phyloP scores from a whole-genome alignment of 1,140 invertebrate genomes.

The Anagrus nilaparvatae region DNA sequence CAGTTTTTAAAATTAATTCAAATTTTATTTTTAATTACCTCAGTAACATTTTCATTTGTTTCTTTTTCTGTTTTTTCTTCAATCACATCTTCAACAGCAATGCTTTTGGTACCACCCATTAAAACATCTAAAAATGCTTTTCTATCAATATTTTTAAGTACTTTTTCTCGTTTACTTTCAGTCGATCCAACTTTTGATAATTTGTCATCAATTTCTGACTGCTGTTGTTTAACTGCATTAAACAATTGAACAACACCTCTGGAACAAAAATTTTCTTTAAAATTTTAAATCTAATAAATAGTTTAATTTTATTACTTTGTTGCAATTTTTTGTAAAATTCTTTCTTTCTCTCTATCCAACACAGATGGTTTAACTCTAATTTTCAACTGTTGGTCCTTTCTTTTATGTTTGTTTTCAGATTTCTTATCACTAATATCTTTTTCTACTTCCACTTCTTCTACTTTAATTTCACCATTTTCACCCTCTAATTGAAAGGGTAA shows the following conservation, averaged over 20 bases:
- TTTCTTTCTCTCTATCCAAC: slow-evolving; percentile 63
- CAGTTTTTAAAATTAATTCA: too few relatives aligned
- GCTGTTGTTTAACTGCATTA: slow-evolving; percentile 79
- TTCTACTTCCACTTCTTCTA: slow-evolving; percentile 37
- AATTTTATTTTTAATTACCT: too few relatives aligned
- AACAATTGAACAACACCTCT: slow-evolving; percentile 88
- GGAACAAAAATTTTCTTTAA: slow-evolving; percentile 22
- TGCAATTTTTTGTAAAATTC: slow-evolving; percentile 67
- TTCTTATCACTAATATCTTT: slow-evolving; percentile 19
- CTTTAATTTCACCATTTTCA: slow-evolving; percentile 36
- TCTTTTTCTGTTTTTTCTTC: slow-evolving; percentile 17
- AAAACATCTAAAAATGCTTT: slow-evolving; percentile 71
- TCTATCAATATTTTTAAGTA: slow-evolving; percentile 72
- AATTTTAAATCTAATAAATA: slow-evolving; percentile 4
- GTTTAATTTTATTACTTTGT: slow-evolving; percentile 45
- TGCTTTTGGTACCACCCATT: slow-evolving; percentile 56
- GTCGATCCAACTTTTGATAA: slow-evolving; percentile 62
- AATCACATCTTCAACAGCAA: slow-evolving; percentile 21
- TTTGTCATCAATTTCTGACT: slow-evolving; percentile 64
- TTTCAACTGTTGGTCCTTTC: slow-evolving; percentile 51
- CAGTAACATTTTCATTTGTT: not conserved
- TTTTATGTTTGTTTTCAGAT: slow-evolving; percentile 31
- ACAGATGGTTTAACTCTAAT: slow-evolving; percentile 65
- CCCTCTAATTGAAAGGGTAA: slow-evolving; percentile 44
- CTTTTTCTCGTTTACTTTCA: slow-evolving; percentile 72